Evolutionary conservation across 2,113 vertebrate species (phyloP), one percentile per base, ranked within the genome.

Genomic region (Acrocephalus kingi): DNA sequence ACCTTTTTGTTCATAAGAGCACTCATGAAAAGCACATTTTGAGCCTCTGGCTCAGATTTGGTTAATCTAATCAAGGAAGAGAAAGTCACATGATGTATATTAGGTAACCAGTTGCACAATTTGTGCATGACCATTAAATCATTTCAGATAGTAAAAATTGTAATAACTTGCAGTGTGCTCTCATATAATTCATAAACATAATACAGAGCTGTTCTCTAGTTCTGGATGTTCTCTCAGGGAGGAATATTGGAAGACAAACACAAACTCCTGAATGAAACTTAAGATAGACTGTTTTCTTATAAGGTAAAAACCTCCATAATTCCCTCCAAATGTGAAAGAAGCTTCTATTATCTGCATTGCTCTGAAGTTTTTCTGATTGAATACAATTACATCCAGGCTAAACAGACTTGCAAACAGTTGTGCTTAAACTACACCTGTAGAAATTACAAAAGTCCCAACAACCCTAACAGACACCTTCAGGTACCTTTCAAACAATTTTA

Each of bases 51-150:
- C 92, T 90, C 76, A 90, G 87, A 90, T 88, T 93, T 95, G 30
- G 73, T 86, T 96, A 96, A 96, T 96, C 90, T 96, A 96, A 97
- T 97, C 92, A 92, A 94, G 82, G 68, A 76, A 76, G 55, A 88
- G 68, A 86, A 87, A 62, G 58, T 96, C 91, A 91, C 45, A 18
- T 91, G 91, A 84, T 49, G 7, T 18, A 5, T 92, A 59, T 88
- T 93, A 80, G 82, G 43, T 94, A 85, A 86, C 59, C 39, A 46
- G 82, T 90, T 91, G 52, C 45, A 74, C 72, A 81, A 14, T 90
- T 96, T 95, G 79, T 92, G 68, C 72, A 76, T 94, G 86, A 95
- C 64, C 45, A 45, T 77, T 87, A 78, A 92, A 78, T 85, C 4
- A 63, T 88, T 92, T 83, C 48, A 67, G 79, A 67, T 35, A 84